Conservation (phyloP, 1,140 invertebrate genomes). For the Cepaea nemoralis region DNA sequence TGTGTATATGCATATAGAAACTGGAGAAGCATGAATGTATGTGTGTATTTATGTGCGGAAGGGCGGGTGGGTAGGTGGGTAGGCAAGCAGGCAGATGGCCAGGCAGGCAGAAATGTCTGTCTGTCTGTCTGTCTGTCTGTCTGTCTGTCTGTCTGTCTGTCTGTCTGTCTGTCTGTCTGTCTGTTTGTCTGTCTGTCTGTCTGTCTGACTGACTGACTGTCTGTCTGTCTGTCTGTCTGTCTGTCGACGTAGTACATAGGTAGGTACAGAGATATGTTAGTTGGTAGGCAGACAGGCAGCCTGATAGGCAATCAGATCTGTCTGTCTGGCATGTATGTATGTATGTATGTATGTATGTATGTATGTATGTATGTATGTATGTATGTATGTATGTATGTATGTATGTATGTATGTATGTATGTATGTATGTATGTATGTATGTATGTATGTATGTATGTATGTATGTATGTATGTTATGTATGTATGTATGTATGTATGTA, state of each 20-base stretch:
- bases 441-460: conserved; percentile 38
- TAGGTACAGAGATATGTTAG: background rate
- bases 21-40: conserved; percentile 10
- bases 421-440: conserved; percentile 40
- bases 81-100: no score
- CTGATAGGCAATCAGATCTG: background rate
- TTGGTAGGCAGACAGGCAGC: no score
- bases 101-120: no score
- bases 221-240: no score
- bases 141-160: background rate
- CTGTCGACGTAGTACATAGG: background rate
- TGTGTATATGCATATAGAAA: conserved; percentile 11
- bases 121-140: no score
- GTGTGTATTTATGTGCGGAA: background rate
- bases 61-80: no score
- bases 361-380: conserved; percentile 45
- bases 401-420: conserved; percentile 42
- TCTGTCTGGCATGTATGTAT: conserved; percentile 38
- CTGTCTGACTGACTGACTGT: background rate
- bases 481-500: conserved; percentile 11
- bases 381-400: conserved; percentile 44
- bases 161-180: background rate
- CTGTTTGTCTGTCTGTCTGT: no score
- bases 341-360: conserved; percentile 45
- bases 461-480: no score